A percentile compares a stretch with the other conserved stretches of the same genome.
These are phyloP conservation scores for Trichonephila clavata DNA, from an alignment of 1,140 invertebrate genomes.

Conservation along the genomic window DNA sequence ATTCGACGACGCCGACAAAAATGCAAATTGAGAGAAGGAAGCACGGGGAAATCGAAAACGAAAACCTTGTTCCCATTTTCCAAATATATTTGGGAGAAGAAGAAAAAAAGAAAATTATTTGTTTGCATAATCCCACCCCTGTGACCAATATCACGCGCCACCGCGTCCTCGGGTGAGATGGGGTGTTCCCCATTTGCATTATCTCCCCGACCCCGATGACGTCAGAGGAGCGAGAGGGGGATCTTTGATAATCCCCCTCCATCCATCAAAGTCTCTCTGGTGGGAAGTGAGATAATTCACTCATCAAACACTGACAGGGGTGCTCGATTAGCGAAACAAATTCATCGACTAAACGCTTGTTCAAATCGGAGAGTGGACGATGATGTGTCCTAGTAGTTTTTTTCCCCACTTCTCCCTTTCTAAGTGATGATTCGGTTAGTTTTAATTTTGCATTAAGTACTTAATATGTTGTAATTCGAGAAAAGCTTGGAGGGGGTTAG, in stretches of 20 bases:
- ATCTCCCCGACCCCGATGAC: not conserved
- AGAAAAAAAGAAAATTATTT: constrained; percentile 5
- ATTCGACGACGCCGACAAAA: constrained; percentile 29
- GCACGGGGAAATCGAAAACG: not conserved
- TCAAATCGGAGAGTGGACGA: not conserved
- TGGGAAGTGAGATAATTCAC: not conserved
- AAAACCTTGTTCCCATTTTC: not conserved
- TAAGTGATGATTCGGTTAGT: not conserved
- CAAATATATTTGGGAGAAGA: not conserved
- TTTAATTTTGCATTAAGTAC: not conserved
- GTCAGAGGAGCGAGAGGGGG: not conserved
- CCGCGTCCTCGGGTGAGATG: not conserved
- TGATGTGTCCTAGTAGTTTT: not conserved
- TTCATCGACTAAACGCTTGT: not conserved
- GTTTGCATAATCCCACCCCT: constrained; percentile 37
- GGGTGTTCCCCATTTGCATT: constrained; percentile 3
- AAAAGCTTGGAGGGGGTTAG: too few species aligned
- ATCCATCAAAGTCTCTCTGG: constrained; percentile 20
- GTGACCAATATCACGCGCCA: constrained; percentile 60
- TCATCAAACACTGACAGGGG: constrained; percentile 12
- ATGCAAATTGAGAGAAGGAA: constrained; percentile 8
- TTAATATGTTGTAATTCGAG: not conserved
- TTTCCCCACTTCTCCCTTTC: not conserved
- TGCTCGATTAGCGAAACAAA: constrained; percentile 53
- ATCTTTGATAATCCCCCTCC: constrained; percentile 16